These are phyloP conservation scores for Nicator chloris DNA, from an alignment of 2,113 vertebrate species.

Conservation along the genomic window DNA sequence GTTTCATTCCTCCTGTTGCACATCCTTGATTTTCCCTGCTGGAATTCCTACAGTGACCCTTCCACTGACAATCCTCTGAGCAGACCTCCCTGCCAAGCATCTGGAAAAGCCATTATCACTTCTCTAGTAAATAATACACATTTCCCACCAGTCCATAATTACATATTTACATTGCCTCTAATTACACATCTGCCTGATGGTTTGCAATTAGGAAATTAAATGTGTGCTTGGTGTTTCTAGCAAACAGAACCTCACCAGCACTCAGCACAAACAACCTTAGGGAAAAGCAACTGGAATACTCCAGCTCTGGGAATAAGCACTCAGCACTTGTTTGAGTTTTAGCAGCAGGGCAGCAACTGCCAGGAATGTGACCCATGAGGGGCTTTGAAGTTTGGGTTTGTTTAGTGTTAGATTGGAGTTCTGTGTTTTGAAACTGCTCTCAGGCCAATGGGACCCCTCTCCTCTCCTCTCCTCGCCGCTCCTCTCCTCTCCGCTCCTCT, in stretches of 20 bases:
- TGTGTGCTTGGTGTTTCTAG: not conserved
- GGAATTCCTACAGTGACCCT: not conserved
- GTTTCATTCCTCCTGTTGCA: not conserved
- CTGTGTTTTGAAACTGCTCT: not conserved
- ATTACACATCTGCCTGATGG: constrained; percentile 59
- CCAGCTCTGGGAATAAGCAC: not conserved
- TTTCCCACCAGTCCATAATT: constrained; percentile 59
- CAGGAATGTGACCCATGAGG: not conserved
- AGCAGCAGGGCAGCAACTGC: not conserved
- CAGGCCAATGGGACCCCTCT: not conserved
- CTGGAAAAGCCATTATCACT: constrained; percentile 38
- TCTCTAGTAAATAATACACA: constrained; percentile 53
- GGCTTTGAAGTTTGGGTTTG: not conserved
- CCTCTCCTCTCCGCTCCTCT: not conserved
- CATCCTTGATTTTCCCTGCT: not conserved
- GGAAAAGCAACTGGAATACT: not conserved
- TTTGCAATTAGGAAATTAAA: constrained; percentile 55
- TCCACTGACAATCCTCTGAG: not conserved
- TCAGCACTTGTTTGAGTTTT: not conserved
- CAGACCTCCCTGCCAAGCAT: constrained; percentile 35
- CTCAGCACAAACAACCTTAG: not conserved
- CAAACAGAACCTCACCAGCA: not conserved
- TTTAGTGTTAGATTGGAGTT: not conserved
- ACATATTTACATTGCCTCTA: constrained; percentile 57
- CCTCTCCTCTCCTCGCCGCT: not conserved